phyloP scores from a whole-genome alignment of 2,113 vertebrate species.

The Budorcas taxicolor region DNA sequence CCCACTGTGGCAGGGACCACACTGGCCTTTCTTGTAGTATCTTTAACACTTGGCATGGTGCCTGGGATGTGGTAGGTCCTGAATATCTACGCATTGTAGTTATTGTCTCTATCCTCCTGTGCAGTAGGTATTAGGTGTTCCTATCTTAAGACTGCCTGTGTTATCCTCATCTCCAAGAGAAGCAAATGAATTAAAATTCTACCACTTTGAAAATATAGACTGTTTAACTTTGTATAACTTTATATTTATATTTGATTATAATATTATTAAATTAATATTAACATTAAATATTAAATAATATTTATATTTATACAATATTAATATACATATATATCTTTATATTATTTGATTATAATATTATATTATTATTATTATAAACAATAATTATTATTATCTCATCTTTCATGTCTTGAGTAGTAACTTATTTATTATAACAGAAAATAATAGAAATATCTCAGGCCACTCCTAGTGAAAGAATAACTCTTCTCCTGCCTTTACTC shows the following conservation, averaged over 20 bases:
- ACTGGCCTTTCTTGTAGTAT: background rate
- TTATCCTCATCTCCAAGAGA: background rate
- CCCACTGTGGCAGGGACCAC: background rate
- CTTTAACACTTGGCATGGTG: background rate
- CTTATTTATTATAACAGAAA: background rate
- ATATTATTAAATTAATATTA: no score
- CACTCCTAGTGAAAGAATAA: background rate
- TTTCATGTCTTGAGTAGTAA: background rate
- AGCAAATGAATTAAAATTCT: slow-evolving; percentile 12
- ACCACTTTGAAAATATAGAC: background rate
- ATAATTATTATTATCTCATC: background rate
- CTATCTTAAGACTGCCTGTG: background rate
- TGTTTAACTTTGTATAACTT: background rate
- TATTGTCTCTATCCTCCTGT: background rate
- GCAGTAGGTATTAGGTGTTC: background rate
- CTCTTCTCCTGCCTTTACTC: background rate
- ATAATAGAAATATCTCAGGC: background rate
- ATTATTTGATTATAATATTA: background rate
- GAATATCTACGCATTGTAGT: background rate
- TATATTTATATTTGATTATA: background rate
- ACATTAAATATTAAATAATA: no score
- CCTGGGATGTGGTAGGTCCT: background rate
- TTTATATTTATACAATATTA: no score
- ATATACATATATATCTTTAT: background rate
- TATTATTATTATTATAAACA: no score